phyloP scores from a whole-genome alignment of 2,113 vertebrate species.

The Brachyhypopomus occidentalis region DNA sequence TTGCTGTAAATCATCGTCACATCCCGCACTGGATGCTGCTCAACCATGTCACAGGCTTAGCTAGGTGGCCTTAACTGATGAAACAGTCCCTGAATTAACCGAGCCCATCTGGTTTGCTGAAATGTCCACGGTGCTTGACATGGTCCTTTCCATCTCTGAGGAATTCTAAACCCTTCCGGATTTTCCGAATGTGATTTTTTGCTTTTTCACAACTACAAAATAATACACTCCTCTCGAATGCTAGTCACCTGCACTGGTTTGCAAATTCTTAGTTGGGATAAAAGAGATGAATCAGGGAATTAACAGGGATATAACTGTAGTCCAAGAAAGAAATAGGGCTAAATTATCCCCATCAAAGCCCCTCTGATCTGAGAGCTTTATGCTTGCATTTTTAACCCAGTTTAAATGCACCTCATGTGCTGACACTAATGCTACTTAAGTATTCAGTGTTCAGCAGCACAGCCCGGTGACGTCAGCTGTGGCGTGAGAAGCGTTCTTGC shows the following conservation, averaged over 20 bases:
- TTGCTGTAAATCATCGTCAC: not conserved
- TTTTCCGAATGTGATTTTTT: not conserved
- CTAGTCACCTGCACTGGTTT: not conserved
- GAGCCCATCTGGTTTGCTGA: not conserved
- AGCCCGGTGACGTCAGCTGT: not conserved
- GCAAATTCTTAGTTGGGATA: not conserved
- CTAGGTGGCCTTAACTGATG: slow-evolving; percentile 13
- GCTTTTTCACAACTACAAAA: not conserved
- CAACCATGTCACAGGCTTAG: not conserved
- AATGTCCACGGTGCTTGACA: not conserved
- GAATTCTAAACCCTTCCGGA: slow-evolving; percentile 2
- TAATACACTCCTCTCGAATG: not conserved
- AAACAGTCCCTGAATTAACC: not conserved
- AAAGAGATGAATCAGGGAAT: not conserved
- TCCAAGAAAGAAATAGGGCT: not conserved
- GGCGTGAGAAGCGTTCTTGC: not conserved
- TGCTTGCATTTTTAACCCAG: no score
- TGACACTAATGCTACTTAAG: not conserved
- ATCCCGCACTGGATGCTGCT: not conserved
- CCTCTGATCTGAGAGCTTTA: not conserved
- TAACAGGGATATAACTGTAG: not conserved
- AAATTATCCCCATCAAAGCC: not conserved
- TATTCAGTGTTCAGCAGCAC: not conserved
- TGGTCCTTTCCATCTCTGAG: not conserved
- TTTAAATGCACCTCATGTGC: no score